Base-by-base conservation (phyloP, 2,888 invertebrate genomes). In the Xestobium rufovillosum region DNA sequence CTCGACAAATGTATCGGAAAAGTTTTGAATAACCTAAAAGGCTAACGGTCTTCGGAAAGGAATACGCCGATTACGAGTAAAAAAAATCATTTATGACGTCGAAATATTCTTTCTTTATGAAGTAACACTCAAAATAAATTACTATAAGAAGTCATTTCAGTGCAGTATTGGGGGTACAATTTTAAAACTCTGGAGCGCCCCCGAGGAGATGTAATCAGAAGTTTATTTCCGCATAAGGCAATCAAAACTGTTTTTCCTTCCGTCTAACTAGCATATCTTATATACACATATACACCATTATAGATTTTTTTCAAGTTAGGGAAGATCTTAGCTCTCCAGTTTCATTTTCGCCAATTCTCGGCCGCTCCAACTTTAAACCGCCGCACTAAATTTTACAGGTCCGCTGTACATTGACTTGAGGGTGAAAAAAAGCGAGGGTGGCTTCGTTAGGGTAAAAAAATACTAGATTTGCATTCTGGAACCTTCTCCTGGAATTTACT, bases 371-470 rank as follows among this genome's bases (percentile, higher is more conserved):
- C 49, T 50, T 55, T 49, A 47, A 51, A 53, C 48, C 42, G 34
- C 25, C 27, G 38, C 42, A 38, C 41, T 48, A 36, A 32, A 47
- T 43, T 53, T 47, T 44, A 36, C 49, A 53, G 62, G 57, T 38
- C 57, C 45, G 45, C 56, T 57, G 49, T 51, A 53, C 57, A 56
- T 59, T 60, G 62, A 60, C 61, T 62, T 59, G 63, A 60, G 63
- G 64, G 63, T 60, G 61, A 62, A 64, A 63, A 62, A 63, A 61
- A 61, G 61, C 63, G 63, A 64, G 65, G 65, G 65, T 65, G 60
- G 57, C 63, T 63, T 64, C 63, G 65, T 63, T 65, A 63, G 63
- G 64, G 63, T 59, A 61, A 63, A 63, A 61, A 65, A 65, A 64
- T 60, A 63, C 61, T 60, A 61, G 62, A 65, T 65, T 64, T 65